Base-by-base conservation (phyloP, 1,140 invertebrate genomes). In the Pseudomyrmex cubaensis region DNA sequence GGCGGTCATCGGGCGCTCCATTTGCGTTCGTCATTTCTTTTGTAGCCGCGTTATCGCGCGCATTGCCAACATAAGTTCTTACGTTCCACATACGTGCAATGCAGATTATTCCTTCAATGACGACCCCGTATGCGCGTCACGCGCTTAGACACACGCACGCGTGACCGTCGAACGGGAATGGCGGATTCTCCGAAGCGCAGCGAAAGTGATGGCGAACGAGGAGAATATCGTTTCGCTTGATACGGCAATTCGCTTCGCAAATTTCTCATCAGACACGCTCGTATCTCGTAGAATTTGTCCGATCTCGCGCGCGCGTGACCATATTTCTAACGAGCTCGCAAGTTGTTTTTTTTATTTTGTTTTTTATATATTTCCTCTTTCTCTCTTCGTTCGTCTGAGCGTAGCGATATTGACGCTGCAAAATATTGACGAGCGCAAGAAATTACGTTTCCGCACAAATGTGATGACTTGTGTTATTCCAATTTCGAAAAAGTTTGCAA, bases 41-140 rank as follows among this genome's bases (percentile, higher is more conserved):
- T 57, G 25, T 15, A 20, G 15, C 20, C 63, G 50, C 52, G 20
- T 35, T 57, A 64, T 25, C 74, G 61, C 35, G 35, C 35, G 35
- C 35, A 35, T 35, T n/a, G 35, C 20, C 76, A 48, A 57, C 44
- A 57, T 35, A 10, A 35, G 15, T 61, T 61, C 25, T 73, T 56
- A 63, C 77, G 86, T 75, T 88, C 83, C 72, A 88, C 69, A 88
- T 88, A 88, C 22, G 61, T 54, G 62, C 61, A 22, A 74, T 70
- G 82, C 61, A 52, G 77, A 83, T 88, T 80, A 78, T 80, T 89
- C 59, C 64, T 77, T 61, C 66, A 88, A 88, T 77, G 70, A 88
- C 67, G 89, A 90, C 91, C 91, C 87, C 90, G 87, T 92, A 93
- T 93, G 90, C 91, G 62, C 72, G 84, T 92, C 92, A 92, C 92